phyloP scores from a whole-genome alignment of 2,113 vertebrate genomes.

The Corythoichthys haematopterus region DNA sequence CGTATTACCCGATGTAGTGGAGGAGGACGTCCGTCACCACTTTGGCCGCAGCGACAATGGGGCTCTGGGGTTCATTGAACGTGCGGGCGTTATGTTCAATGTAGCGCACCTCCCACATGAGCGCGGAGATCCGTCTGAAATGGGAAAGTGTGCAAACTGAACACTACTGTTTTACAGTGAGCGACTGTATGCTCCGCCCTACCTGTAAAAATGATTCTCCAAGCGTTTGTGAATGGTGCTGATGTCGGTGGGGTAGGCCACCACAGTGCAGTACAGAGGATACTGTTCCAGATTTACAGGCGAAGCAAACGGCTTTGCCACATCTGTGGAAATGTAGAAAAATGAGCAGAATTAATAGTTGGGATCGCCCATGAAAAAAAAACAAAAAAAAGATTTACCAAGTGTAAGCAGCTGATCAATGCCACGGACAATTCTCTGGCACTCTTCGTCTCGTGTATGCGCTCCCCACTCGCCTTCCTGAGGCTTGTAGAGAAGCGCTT shows the following conservation, averaged over 20 bases:
- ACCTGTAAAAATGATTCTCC: slow-evolving; percentile 95
- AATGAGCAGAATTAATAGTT: neutral
- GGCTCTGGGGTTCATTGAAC: slow-evolving; percentile 95
- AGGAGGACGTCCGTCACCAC: slow-evolving; percentile 93
- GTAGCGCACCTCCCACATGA: slow-evolving; percentile 99
- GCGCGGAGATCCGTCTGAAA: slow-evolving; percentile 89
- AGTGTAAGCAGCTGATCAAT: slow-evolving; percentile 89
- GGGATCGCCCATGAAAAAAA: neutral
- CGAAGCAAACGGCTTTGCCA: slow-evolving; percentile 87
- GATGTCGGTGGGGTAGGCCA: slow-evolving; percentile 94
- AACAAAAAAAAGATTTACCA: slow-evolving; percentile 65
- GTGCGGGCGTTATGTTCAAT: slow-evolving; percentile 96
- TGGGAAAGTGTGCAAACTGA: slow-evolving; percentile 13
- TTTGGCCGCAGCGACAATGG: slow-evolving; percentile 93
- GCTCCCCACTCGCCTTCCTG: slow-evolving; percentile 95
- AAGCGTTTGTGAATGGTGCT: slow-evolving; percentile 86
- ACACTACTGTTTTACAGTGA: neutral
- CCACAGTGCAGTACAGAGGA: slow-evolving; percentile 93
- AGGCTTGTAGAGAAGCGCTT: slow-evolving; percentile 86
- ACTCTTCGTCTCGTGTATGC: slow-evolving; percentile 88
- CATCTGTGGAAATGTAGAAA: slow-evolving; percentile 70
- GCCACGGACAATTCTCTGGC: slow-evolving; percentile 84
- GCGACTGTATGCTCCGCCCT: slow-evolving; percentile 8
- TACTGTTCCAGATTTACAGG: slow-evolving; percentile 93
- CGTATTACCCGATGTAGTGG: slow-evolving; percentile 85